Evolutionary conservation across 2,113 vertebrate genomes (phyloP).

Genomic region (Dasyprocta punctata): DNA sequence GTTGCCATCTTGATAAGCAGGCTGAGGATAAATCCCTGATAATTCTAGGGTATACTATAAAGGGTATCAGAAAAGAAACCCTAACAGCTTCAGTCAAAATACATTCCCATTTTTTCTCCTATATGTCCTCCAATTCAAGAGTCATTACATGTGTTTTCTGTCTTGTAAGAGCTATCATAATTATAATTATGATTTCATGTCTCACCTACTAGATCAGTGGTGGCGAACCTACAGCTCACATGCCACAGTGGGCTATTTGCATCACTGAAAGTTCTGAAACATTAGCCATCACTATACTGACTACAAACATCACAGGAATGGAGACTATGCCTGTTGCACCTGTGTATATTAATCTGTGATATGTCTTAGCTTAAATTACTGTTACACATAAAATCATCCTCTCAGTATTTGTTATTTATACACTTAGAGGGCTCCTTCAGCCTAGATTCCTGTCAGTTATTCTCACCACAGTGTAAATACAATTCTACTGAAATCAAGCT

Average conservation of each 20-base stretch:
- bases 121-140: background rate
- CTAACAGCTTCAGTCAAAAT: background rate
- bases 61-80: background rate
- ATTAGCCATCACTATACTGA: background rate
- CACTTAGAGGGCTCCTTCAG: background rate
- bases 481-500: slow-evolving; percentile 11
- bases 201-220: background rate
- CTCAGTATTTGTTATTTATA: background rate
- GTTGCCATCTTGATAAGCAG: background rate
- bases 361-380: background rate
- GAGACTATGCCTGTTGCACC: background rate
- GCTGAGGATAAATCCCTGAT: background rate
- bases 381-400: slow-evolving; percentile 16
- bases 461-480: background rate
- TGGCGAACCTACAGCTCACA: too few relatives aligned
- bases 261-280: background rate
- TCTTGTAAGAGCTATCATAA: background rate
- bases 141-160: background rate
- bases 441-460: background rate
- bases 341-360: background rate
- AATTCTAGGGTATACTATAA: background rate
- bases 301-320: background rate
- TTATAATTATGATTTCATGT: background rate
- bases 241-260: background rate
- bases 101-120: background rate